Evolutionary conservation across 2,113 vertebrate genomes (phyloP).

Genomic region (Strix aluco): DNA sequence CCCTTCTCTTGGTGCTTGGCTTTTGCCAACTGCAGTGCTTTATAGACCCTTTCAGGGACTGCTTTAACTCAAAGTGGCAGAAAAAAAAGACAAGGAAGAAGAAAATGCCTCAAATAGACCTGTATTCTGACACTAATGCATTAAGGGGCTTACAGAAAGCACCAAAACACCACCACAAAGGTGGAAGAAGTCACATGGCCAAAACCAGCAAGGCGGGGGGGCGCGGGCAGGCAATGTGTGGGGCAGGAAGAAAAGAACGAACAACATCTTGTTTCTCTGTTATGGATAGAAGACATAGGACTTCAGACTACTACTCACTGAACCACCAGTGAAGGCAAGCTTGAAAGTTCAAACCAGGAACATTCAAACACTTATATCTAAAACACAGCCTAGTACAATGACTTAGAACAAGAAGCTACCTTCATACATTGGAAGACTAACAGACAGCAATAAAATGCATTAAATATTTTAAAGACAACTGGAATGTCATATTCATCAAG

Average conservation of each 20-base stretch:
- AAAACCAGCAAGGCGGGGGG: neutral
- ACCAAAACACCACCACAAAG: neutral
- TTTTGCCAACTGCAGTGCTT: neutral
- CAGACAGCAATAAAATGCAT: neutral
- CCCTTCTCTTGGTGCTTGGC: neutral
- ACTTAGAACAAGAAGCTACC: neutral
- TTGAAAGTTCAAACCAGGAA: neutral
- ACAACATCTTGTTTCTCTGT: neutral
- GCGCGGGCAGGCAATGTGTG: too few relatives aligned
- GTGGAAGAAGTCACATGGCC: neutral
- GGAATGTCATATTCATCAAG: neutral
- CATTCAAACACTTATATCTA: neutral
- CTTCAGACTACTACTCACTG: neutral
- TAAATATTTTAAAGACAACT: neutral
- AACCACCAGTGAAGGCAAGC: neutral
- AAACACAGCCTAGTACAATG: neutral
- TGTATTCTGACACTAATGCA: neutral
- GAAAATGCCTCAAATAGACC: neutral
- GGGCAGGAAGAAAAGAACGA: neutral
- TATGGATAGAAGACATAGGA: rapidly evolving
- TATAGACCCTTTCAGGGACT: rapidly evolving
- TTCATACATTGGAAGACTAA: neutral
- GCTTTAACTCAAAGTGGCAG: neutral
- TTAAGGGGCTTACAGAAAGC: neutral
- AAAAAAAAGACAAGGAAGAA: neutral